These are phyloP conservation scores for Nephila pilipes DNA, from an alignment of 1,140 invertebrate genomes.

Conservation along the genomic window DNA sequence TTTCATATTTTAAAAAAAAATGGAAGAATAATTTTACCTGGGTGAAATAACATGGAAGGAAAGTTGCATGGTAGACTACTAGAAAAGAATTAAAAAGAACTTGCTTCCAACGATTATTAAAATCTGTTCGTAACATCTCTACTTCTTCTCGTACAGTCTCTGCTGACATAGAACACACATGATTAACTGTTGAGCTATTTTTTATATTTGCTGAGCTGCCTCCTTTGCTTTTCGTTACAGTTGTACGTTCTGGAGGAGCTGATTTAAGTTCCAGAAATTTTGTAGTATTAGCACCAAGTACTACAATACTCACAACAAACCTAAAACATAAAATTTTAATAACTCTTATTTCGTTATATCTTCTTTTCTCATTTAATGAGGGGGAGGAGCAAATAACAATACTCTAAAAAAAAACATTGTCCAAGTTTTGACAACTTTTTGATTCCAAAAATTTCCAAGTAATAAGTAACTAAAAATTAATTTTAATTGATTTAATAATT, in stretches of 20 bases:
- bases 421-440: too few species aligned
- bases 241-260: constrained; percentile 25
- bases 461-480: too few species aligned
- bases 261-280: constrained; percentile 80
- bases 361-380: too few species aligned
- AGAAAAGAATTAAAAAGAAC: constrained; percentile 94
- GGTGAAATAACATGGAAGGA: constrained; percentile 94
- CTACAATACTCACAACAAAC: constrained; percentile 87
- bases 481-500: too few species aligned
- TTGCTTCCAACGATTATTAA: constrained; percentile 93
- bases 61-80: constrained; percentile 94
- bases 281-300: constrained; percentile 86
- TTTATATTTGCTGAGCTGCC: background rate
- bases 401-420: too few species aligned
- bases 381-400: too few species aligned
- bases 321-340: constrained; percentile 42
- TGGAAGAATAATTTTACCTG: constrained; percentile 84
- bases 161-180: constrained; percentile 82
- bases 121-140: constrained; percentile 90
- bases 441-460: too few species aligned
- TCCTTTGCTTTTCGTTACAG: constrained; percentile 15
- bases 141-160: constrained; percentile 90
- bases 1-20: too few species aligned
- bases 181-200: constrained; percentile 77
- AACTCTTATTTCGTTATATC: too few species aligned